These are phyloP conservation scores for Hybos culiciformis DNA, from an alignment of 2,888 invertebrate species.

Conservation along the genomic window DNA sequence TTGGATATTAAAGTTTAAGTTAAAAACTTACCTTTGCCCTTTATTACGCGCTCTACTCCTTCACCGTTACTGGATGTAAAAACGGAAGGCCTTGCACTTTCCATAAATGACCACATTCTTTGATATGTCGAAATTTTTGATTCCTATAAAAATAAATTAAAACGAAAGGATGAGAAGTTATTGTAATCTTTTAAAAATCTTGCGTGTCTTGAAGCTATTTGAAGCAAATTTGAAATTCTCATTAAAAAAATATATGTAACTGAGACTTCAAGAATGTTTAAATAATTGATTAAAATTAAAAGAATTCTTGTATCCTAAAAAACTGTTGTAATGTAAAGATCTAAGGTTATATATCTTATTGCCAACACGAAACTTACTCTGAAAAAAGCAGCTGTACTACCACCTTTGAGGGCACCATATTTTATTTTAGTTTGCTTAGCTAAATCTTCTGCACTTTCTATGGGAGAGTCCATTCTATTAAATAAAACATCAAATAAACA, in stretches of 20 bases:
- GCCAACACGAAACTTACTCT: constrained; percentile 53
- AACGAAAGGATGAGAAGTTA: not conserved
- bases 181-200: not conserved
- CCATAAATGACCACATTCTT: constrained; percentile 94
- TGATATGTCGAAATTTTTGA: constrained; percentile 89
- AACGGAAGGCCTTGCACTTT: constrained; percentile 71
- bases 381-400: constrained; percentile 91
- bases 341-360: too few relatives aligned
- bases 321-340: too few relatives aligned
- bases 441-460: constrained; percentile 89
- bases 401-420: constrained; percentile 86
- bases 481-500: too few relatives aligned
- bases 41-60: constrained; percentile 78
- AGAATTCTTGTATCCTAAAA: too few relatives aligned
- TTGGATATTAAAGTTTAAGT: too few relatives aligned
- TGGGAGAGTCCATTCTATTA: constrained; percentile 89
- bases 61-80: constrained; percentile 76
- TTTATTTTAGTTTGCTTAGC: constrained; percentile 94
- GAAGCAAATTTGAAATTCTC: too few relatives aligned
- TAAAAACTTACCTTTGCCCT: constrained; percentile 48
- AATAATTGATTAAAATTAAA: too few relatives aligned
- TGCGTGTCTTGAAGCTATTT: too few relatives aligned
- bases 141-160: constrained; percentile 46
- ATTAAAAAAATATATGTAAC: too few relatives aligned
- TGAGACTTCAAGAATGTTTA: too few relatives aligned